A percentile compares a stretch with the other conserved stretches of the same genome.
phyloP scores from a whole-genome alignment of 2,888 invertebrate genomes.

The Drosophila tanythrix region DNA sequence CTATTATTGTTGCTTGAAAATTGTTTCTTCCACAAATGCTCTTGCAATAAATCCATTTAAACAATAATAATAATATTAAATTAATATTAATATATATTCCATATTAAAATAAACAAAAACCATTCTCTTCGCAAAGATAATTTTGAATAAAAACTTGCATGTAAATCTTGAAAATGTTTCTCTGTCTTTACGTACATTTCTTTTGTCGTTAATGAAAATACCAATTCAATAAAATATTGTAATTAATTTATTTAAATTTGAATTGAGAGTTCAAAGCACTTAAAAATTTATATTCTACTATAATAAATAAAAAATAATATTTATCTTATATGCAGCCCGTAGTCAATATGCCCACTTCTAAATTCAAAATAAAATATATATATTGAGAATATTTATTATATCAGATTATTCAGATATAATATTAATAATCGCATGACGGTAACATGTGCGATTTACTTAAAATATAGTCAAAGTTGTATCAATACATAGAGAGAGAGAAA shows the following conservation, averaged over 20 bases:
- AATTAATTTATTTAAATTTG: not conserved
- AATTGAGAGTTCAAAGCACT: not conserved
- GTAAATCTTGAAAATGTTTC: not conserved
- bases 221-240: not conserved
- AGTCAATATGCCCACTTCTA: not conserved
- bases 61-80: no score
- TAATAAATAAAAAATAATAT: not conserved
- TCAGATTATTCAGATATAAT: not conserved
- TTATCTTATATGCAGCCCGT: not conserved
- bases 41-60: not conserved
- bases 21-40: not conserved
- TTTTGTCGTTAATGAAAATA: not conserved
- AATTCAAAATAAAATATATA: not conserved
- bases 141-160: not conserved
- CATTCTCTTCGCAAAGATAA: not conserved
- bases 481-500: not conserved
- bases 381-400: not conserved
- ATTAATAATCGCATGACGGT: not conserved
- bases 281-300: not conserved
- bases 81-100: no score
- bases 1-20: not conserved
- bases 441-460: not conserved
- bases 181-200: not conserved
- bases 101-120: not conserved
- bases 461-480: not conserved